A percentile compares a stretch with the other conserved stretches of the same genome.
Conservation (phyloP, 2,113 vertebrate genomes). For the Glaucidium brasilianum region DNA sequence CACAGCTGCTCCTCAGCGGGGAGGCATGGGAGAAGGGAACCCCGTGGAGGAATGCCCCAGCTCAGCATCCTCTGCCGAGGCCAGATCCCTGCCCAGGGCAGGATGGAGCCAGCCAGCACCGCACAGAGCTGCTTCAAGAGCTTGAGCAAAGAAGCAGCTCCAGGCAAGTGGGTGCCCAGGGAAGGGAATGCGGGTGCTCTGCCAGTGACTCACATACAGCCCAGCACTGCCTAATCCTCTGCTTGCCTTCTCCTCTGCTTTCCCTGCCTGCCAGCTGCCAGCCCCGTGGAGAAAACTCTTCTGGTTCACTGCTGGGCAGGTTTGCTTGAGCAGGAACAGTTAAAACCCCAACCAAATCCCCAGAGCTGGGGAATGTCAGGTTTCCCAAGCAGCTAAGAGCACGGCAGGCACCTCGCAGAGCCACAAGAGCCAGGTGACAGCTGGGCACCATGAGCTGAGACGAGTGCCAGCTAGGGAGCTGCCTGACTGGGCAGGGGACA, state of each 20-base stretch:
- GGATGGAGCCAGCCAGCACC: rapidly evolving
- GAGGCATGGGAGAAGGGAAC: background rate
- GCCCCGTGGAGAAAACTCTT: background rate
- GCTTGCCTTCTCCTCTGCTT: background rate
- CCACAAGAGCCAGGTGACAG: background rate
- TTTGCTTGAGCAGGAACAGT: background rate
- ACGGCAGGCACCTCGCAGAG: rapidly evolving
- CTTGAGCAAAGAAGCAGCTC: background rate
- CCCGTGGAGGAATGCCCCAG: background rate
- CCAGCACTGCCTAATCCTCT: background rate
- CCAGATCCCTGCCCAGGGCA: background rate
- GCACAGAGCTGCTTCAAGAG: rapidly evolving
- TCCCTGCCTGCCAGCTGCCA: background rate
- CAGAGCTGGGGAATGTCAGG: background rate
- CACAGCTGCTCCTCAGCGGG: rapidly evolving
- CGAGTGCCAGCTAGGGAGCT: rapidly evolving
- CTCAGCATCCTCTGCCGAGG: background rate
- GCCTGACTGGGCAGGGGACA: background rate
- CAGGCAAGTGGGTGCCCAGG: rapidly evolving
- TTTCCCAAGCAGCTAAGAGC: background rate
- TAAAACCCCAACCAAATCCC: background rate
- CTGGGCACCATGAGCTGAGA: rapidly evolving
- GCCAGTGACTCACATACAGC: background rate
- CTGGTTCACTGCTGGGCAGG: rapidly evolving
- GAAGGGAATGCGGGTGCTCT: background rate